A percentile compares a stretch with the other conserved stretches of the same genome.
Evolutionary conservation across 2,797 vertebrate genomes (phyloP).

Genomic region (Sparus aurata): DNA sequence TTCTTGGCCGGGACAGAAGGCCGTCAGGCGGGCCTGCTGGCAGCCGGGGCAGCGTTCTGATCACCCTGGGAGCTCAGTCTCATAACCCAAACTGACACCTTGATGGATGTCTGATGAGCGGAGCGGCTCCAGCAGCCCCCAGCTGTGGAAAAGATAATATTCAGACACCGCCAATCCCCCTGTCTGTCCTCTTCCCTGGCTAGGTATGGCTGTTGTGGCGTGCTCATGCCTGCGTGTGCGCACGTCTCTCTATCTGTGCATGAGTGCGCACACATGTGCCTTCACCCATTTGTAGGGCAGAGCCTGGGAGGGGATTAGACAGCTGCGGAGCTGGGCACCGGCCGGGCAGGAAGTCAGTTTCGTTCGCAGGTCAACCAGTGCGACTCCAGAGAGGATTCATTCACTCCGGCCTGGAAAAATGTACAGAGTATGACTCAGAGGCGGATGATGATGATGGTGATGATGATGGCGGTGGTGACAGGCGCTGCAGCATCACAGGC

Average conservation of each 20-base stretch:
- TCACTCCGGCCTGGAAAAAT: constrained; percentile 55
- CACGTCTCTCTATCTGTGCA: constrained; percentile 57
- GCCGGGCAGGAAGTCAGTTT: constrained; percentile 53
- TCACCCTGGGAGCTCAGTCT: constrained; percentile 73
- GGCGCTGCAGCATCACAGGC: constrained; percentile 53
- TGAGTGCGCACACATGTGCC: constrained; percentile 45
- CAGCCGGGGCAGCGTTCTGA: constrained; percentile 65
- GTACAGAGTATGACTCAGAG: constrained; percentile 62
- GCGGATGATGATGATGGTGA: constrained; percentile 40
- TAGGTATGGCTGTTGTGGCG: constrained; percentile 41
- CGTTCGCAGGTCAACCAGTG: constrained; percentile 52
- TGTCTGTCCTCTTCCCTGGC: constrained; percentile 40
- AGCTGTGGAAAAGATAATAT: constrained; percentile 78
- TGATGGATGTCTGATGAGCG: constrained; percentile 83
- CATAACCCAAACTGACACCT: constrained; percentile 82
- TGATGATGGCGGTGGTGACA: constrained; percentile 47
- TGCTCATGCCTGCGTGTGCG: constrained; percentile 58
- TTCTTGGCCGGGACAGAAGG: constrained; percentile 64
- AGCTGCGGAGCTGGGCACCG: constrained; percentile 56
- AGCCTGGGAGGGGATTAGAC: constrained; percentile 55
- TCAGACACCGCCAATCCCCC: constrained; percentile 58
- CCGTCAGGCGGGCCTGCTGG: constrained; percentile 68
- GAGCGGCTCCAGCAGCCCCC: constrained; percentile 76
- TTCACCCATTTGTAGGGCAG: constrained; percentile 44
- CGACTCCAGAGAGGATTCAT: constrained; percentile 59